Conservation (phyloP, 1,140 invertebrate genomes). For the Apolygus lucorum region DNA sequence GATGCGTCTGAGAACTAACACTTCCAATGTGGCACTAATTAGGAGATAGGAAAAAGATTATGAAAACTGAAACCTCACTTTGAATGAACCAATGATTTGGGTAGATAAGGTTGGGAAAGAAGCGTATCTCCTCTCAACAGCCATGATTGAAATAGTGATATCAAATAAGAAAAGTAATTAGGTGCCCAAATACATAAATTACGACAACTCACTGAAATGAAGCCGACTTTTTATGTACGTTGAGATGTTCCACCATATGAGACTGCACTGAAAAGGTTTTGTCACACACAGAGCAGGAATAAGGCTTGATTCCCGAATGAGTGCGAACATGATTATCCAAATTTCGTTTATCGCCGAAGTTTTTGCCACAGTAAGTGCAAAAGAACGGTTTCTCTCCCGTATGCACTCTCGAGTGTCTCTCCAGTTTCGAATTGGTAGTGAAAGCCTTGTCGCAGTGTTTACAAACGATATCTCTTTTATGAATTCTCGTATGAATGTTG, state of each 20-base stretch:
- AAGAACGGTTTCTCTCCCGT: slow-evolving; percentile 44
- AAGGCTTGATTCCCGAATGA: slow-evolving; percentile 41
- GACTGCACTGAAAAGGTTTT: slow-evolving; percentile 38
- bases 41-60: no score
- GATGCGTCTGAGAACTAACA: no score
- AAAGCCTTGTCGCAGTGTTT: slow-evolving; percentile 32
- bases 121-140: no score
- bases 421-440: slow-evolving; percentile 28
- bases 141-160: no score
- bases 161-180: not conserved
- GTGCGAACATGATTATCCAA: slow-evolving; percentile 43
- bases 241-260: slow-evolving; percentile 27
- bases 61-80: no score
- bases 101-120: no score
- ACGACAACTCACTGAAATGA: slow-evolving; percentile 10
- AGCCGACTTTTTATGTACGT: slow-evolving; percentile 23
- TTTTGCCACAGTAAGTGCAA: slow-evolving; percentile 43
- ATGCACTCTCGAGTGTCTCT: slow-evolving; percentile 29
- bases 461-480: slow-evolving; percentile 40
- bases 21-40: no score
- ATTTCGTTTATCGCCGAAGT: slow-evolving; percentile 44
- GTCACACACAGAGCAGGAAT: slow-evolving; percentile 39
- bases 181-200: not conserved
- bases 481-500: slow-evolving; percentile 44
- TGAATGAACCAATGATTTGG: no score